Evolutionary conservation across 1,140 invertebrate genomes (phyloP).

Genomic region (Plectrocnemia conspersa): DNA sequence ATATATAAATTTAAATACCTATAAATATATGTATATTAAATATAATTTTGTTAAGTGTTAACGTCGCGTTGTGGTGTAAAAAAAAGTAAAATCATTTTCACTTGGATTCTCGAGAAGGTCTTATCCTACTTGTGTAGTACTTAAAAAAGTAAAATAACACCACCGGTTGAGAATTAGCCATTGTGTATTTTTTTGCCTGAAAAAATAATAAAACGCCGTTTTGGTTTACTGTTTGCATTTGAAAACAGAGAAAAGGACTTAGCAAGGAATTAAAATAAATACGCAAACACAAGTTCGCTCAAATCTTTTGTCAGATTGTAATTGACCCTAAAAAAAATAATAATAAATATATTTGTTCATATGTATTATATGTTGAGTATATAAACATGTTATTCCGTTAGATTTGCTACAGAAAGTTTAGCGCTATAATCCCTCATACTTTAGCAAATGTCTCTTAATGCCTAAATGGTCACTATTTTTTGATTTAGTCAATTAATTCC

Average conservation of each 20-base stretch:
- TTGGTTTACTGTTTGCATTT: constrained; percentile 16
- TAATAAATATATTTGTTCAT: background rate
- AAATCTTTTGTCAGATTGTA: no score
- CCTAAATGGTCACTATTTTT: constrained; percentile 17
- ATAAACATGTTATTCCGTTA: background rate
- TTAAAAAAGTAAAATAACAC: constrained; percentile 25
- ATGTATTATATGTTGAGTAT: background rate
- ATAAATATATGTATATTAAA: constrained; percentile 3
- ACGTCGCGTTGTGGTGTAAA: no score
- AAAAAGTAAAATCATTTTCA: constrained; percentile 6
- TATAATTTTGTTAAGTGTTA: no score
- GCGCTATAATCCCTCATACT: constrained; percentile 18
- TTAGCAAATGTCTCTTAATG: constrained; percentile 16
- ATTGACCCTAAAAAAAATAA: background rate
- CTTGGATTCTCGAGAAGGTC: background rate
- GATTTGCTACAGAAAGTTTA: background rate
- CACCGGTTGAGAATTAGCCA: constrained; percentile 11
- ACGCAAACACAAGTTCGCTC: background rate
- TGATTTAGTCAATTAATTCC: constrained; percentile 23
- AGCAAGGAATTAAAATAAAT: constrained; percentile 5
- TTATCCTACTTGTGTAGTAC: constrained; percentile 24
- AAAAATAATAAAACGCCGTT: constrained; percentile 6
- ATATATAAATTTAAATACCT: no score
- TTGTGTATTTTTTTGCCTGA: constrained; percentile 10
- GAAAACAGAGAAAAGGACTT: constrained; percentile 13